Base-by-base conservation (phyloP, 2,797 vertebrate species). In the Esox masquinongy region DNA sequence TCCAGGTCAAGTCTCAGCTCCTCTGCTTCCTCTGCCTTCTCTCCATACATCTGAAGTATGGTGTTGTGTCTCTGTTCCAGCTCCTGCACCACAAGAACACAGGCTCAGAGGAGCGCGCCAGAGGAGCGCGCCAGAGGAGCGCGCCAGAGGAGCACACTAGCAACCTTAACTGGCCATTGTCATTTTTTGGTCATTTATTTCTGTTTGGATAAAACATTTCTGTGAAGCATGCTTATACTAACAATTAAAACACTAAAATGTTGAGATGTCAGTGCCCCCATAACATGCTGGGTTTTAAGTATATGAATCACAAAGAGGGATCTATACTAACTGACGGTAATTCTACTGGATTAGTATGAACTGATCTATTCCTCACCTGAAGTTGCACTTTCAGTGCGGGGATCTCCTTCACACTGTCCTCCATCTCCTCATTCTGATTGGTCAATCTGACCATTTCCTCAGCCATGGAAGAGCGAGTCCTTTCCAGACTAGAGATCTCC, bases 31-130 rank as follows among this genome's bases (percentile, higher is more conserved):
- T 99, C 97, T 5, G 98, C 98, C 87, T 99, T 99, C 88, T 99
- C 98, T 69, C 98, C 98, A 17, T 99, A 99, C 98, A 99, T 99
- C 91, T 99, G 98, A 74, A 99, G 94, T 85, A 99, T 99, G 29
- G 97, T 99, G 90, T 99, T 99, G 91, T 99, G 98, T 68, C 98
- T 95, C 80, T 99, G 98, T 88, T 98, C 96, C 92, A 99, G 90
- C 81, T 99, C 98, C 98, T 99, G 89, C 73, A 93, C 92, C 17
- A 19, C 19, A 74, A 83, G 51, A 80, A 64, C 47, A 16, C 43
- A 74, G 29, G 15, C 64, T 67, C 64, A 67, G 64, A 22, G 53
- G 19, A 43, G 39, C 39, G 3, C 29, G 29, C 29, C 29, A 31
- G 39, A 43, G 39, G 39, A 43, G 39, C 39, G 5, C 39, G 9